A percentile compares a stretch with the other conserved stretches of the same genome.
Conservation (phyloP, 2,113 vertebrate species). For the Hypocryptadius cinnamomeus region DNA sequence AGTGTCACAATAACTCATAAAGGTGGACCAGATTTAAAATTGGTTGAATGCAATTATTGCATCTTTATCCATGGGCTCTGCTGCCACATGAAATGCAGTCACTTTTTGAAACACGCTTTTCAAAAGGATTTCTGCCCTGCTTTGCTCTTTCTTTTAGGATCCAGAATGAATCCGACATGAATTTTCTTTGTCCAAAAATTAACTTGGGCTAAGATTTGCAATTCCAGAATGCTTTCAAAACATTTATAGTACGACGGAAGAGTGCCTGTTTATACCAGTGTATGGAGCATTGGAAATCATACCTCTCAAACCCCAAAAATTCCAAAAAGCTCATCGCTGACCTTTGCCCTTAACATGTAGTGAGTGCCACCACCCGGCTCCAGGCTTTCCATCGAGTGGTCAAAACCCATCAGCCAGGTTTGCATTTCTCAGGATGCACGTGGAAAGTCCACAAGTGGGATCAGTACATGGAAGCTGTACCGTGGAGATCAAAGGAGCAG, state of each 20-base stretch:
- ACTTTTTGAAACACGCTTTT: neutral
- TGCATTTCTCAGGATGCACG: neutral
- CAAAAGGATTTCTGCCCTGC: neutral
- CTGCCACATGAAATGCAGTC: neutral
- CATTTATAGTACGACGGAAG: neutral
- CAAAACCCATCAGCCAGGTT: neutral
- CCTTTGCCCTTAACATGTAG: neutral
- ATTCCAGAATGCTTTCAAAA: neutral
- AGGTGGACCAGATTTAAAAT: neutral
- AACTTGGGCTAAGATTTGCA: neutral
- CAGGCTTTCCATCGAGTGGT: neutral
- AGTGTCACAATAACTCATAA: neutral
- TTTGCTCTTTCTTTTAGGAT: neutral
- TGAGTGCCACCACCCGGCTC: neutral
- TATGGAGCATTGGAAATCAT: neutral
- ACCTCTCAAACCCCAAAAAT: neutral
- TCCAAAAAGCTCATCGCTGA: neutral
- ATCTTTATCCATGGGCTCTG: neutral
- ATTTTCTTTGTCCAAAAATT: neutral
- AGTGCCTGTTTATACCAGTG: neutral
- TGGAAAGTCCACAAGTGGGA: neutral
- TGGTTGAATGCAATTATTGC: neutral
- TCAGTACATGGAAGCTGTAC: neutral
- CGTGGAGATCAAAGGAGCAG: neutral
- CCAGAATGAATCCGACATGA: neutral